These are phyloP conservation scores for Cryptomyrus ogoouensis DNA, from an alignment of 2,113 vertebrate species.

Conservation along the genomic window DNA sequence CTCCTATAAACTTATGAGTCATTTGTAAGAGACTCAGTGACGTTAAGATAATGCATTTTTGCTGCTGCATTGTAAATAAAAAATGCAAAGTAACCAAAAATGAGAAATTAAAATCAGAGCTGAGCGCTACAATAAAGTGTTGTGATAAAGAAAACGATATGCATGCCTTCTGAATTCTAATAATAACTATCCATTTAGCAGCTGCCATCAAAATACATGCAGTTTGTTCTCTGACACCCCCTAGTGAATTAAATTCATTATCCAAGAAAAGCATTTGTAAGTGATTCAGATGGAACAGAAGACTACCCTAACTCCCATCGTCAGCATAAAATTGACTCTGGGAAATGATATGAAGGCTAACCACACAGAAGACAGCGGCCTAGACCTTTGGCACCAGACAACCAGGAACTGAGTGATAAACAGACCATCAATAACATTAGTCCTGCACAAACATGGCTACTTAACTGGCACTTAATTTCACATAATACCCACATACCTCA, in stretches of 20 bases:
- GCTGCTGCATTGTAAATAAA: not conserved
- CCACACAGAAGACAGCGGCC: not conserved
- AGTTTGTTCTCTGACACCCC: not conserved
- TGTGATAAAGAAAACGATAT: not conserved
- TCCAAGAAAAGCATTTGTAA: not conserved
- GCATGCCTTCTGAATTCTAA: not conserved
- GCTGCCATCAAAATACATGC: not conserved
- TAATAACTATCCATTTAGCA: not conserved
- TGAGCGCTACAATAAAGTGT: not conserved
- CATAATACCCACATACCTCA: not conserved
- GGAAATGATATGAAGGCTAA: not conserved
- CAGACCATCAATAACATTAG: not conserved
- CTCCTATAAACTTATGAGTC: not conserved
- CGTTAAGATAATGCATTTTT: not conserved
- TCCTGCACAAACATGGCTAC: not conserved
- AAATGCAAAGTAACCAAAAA: not conserved
- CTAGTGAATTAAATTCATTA: not conserved
- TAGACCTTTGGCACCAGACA: not conserved
- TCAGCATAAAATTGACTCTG: not conserved
- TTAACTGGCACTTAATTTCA: not conserved
- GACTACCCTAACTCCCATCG: not conserved
- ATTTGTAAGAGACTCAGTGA: not conserved
- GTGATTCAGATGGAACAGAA: not conserved
- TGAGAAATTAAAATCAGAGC: not conserved
- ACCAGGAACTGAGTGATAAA: not conserved